Percentiles rank a stretch among this genome's conserved stretches.
Evolutionary conservation across 2,888 invertebrate genomes (phyloP).

Genomic region (Beris chalybata): DNA sequence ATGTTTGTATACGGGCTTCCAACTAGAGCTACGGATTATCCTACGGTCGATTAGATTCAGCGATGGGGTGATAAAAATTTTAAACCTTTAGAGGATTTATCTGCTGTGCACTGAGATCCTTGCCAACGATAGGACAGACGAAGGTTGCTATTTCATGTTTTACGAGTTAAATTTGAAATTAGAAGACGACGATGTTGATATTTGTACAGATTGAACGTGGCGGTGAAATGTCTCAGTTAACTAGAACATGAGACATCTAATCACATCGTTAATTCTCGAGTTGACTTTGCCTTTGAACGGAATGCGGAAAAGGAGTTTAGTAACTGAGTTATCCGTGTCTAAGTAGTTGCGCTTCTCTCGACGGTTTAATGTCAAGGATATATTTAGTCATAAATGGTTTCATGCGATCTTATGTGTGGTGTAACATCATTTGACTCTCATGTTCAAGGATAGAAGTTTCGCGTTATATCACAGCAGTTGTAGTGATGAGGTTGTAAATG

Average conservation of each 20-base stretch:
- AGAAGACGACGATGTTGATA: slow-evolving; percentile 35
- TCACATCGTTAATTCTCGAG: slow-evolving; percentile 20
- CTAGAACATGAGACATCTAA: slow-evolving; percentile 22
- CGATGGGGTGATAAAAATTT: slow-evolving; percentile 37
- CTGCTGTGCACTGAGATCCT: slow-evolving; percentile 15
- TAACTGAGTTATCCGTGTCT: slow-evolving; percentile 14
- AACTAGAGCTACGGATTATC: slow-evolving; percentile 9
- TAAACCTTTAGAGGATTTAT: slow-evolving; percentile 34
- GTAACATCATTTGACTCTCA: background rate
- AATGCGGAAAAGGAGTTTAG: slow-evolving; percentile 5
- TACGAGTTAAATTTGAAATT: slow-evolving; percentile 38
- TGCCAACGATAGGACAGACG: slow-evolving; percentile 12
- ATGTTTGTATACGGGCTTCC: slow-evolving; percentile 14
- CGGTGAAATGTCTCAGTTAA: slow-evolving; percentile 23
- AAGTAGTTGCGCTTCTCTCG: background rate
- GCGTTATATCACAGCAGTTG: background rate
- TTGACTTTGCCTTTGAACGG: slow-evolving; percentile 15
- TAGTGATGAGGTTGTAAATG: background rate
- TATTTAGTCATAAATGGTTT: slow-evolving; percentile 21
- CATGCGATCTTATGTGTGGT: slow-evolving; percentile 5
- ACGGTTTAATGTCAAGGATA: slow-evolving; percentile 10
- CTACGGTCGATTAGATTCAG: slow-evolving; percentile 35
- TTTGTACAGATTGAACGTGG: slow-evolving; percentile 33
- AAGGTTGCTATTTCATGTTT: slow-evolving; percentile 33
- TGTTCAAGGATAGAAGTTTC: background rate